phyloP scores from a whole-genome alignment of 2,797 vertebrate genomes.

The Spinibarbus caldwelli region DNA sequence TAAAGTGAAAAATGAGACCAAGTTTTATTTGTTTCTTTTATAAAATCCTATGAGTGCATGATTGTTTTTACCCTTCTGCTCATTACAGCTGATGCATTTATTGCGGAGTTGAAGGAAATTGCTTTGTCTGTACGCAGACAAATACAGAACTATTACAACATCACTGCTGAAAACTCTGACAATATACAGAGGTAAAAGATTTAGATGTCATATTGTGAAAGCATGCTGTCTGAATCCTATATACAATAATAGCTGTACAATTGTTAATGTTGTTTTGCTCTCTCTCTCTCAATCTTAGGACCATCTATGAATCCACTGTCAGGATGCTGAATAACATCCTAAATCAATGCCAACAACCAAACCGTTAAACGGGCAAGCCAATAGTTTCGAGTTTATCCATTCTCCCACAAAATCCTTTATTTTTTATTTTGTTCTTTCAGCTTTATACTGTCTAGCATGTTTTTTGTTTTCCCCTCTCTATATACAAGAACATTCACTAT shows the following conservation, averaged over 20 bases:
- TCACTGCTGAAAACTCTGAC: slow-evolving; percentile 69
- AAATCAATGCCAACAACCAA: slow-evolving; percentile 63
- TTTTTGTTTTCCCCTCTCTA: background rate
- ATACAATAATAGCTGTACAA: background rate
- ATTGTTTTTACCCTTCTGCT: slow-evolving; percentile 3
- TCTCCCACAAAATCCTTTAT: background rate
- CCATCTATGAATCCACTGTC: slow-evolving; percentile 83
- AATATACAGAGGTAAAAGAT: slow-evolving; percentile 79
- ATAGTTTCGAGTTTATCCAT: background rate
- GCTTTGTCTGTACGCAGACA: slow-evolving; percentile 78
- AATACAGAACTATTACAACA: slow-evolving; percentile 73
- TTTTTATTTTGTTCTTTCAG: background rate
- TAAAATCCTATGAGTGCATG: background rate
- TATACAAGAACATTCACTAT: background rate
- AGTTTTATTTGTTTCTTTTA: background rate
- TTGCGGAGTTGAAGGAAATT: slow-evolving; percentile 75
- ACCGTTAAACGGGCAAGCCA: background rate
- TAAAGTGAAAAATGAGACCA: background rate
- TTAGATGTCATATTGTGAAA: background rate
- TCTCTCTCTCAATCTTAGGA: slow-evolving; percentile 80
- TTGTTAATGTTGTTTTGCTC: slow-evolving; percentile 1
- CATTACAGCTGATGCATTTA: slow-evolving; percentile 73
- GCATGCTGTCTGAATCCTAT: background rate
- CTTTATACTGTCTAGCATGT: background rate
- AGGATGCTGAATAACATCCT: slow-evolving; percentile 84